Evolutionary conservation across 1,140 invertebrate species (phyloP), one percentile per base, ranked within the genome.

Genomic region (Calliopsis andreniformis): DNA sequence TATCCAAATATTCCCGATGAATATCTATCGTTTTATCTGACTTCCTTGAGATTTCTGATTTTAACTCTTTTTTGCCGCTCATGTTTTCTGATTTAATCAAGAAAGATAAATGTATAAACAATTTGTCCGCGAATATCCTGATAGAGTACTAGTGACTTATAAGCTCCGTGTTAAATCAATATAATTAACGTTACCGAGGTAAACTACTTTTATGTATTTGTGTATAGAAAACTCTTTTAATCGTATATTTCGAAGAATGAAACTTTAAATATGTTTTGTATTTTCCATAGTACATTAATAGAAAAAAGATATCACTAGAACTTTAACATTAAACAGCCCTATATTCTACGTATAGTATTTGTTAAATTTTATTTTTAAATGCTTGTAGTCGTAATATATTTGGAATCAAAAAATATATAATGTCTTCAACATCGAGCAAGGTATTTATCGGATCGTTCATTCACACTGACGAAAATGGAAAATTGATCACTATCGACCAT

Each of bases 1-100:
- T 90, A 53, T 92, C 91, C 51, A 92, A 80, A 71, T 90, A 92
- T 73, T 92, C 91, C 70, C 90, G 75, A 76, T 90, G 84, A 61
- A 55, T 58, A 71, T 88, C 84, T 8, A 80, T 35, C 1, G 64
- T 51, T 69, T 89, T 91, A 43, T 91, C 89, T 3, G 62, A 10
- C 39, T 82, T 87, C 61, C 71, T 89, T 3, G 64, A 71, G 30
- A 76, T 81, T 58, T 78, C 81, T 23, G 69, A 49, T 28, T 76
- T 83, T 86, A 66, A 77, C 10, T 79, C 78, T 16, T 59, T 75
- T 32, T 88, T 84, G n/a, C 55, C 58, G 56, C 76, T 85, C 23
- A 69, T 69, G 62, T 61, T 47, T 76, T 51, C 30, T 28, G 18
- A 12, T 23, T 0, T 3, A 16, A 30, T 28, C 0, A 2, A 14